A percentile compares a stretch with the other conserved stretches of the same genome.
Conservation (phyloP, 2,113 vertebrate genomes). For the Daboia siamensis region DNA sequence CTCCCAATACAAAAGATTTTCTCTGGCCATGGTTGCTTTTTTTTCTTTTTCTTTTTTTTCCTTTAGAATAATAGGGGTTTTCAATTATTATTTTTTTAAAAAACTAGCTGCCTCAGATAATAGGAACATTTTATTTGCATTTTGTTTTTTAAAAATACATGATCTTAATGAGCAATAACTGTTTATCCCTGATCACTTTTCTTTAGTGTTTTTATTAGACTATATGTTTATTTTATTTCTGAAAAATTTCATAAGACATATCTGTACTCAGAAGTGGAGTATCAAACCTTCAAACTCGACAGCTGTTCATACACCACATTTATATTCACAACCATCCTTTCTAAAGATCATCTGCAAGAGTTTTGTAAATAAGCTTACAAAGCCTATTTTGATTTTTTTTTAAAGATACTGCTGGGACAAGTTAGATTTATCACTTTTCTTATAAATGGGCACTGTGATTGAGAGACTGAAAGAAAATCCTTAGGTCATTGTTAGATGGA, state of each 20-base stretch:
- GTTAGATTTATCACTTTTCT: background rate
- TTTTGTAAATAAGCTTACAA: background rate
- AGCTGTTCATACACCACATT: background rate
- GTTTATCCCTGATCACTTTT: background rate
- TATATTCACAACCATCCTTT: background rate
- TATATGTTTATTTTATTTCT: background rate
- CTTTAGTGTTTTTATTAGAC: background rate
- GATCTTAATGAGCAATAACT: background rate
- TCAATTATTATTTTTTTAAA: background rate
- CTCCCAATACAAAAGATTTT: conserved; percentile 12
- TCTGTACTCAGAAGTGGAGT: background rate
- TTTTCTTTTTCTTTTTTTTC: too few relatives aligned
- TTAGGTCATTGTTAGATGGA: background rate
- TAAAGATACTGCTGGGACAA: background rate
- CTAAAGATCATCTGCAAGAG: background rate
- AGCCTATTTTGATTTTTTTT: background rate
- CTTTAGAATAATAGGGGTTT: background rate
- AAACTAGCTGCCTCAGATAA: background rate
- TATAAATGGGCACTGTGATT: background rate
- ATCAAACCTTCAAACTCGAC: background rate
- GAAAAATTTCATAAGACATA: background rate
- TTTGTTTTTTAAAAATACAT: background rate
- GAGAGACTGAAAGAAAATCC: background rate
- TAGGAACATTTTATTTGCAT: background rate
- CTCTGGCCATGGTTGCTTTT: background rate